Evolutionary conservation across 2,888 invertebrate species (phyloP).

Genomic region (Gymnocheta viridis): DNA sequence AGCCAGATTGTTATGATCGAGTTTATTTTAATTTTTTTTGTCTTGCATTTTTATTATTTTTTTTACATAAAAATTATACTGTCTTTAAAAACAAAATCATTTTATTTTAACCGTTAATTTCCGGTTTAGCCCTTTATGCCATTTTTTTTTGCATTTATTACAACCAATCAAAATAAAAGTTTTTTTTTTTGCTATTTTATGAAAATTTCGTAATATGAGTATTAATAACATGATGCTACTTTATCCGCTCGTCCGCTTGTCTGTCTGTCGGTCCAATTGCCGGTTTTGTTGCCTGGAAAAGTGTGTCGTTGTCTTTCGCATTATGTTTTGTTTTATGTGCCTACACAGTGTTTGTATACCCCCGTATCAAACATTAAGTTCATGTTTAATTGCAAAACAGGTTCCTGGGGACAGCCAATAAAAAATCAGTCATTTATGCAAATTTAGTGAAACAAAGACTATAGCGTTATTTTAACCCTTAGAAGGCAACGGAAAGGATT

Average conservation of each 20-base stretch:
- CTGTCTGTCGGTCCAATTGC: constrained; percentile 26
- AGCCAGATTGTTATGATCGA: constrained; percentile 58
- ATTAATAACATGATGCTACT: constrained; percentile 64
- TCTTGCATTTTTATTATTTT: constrained; percentile 11
- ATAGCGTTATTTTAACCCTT: constrained; percentile 48
- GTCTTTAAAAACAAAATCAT: constrained; percentile 4
- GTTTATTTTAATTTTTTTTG: constrained; percentile 31
- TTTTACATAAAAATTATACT: not conserved
- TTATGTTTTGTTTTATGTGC: constrained; percentile 44
- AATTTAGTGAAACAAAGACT: constrained; percentile 69
- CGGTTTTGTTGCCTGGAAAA: constrained; percentile 56
- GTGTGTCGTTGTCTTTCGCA: constrained; percentile 58
- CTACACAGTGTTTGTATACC: constrained; percentile 41
- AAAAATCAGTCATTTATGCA: constrained; percentile 75
- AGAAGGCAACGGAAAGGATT: not conserved
- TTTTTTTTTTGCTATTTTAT: constrained; percentile 35
- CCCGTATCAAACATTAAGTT: constrained; percentile 74
- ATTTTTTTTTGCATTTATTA: constrained; percentile 47
- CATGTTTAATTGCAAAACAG: constrained; percentile 77
- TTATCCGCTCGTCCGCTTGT: constrained; percentile 22
- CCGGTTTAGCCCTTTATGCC: constrained; percentile 72
- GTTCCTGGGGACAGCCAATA: constrained; percentile 60
- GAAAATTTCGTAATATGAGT: constrained; percentile 75
- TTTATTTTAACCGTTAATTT: constrained; percentile 76
- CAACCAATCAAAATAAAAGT: constrained; percentile 55